Evolutionary conservation across 2,888 invertebrate species (phyloP), one percentile per base, ranked within the genome.

Genomic region (Tenthredo amoena): DNA sequence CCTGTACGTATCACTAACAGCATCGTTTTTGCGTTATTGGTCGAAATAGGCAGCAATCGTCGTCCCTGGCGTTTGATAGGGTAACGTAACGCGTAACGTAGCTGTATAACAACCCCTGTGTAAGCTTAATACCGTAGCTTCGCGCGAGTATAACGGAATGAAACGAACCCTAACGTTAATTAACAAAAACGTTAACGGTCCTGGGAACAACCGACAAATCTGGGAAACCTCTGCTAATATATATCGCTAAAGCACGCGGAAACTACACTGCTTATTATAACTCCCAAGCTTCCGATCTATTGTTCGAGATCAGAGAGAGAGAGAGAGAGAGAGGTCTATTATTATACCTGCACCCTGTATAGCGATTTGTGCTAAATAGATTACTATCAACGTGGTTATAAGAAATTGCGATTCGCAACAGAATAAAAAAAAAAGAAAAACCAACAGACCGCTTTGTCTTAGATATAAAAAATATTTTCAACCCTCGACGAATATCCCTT

Each of bases 1-100:
- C 62, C 62, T 34, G 4, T 6, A 34, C 12, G 34, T 71, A 34
- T 71, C 37, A 37, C 71, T 37, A 37, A 34, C 34, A 71, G 37
- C 31, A 31, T 71, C 71, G 71, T 71, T 71, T 71, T 71, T 71
- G 71, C 71, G 71, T 71, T 71, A 71, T 71, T 71, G 37, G 71
- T 37, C 71, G 6, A 71, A 71, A 71, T 71, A 71, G 71, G 71
- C n/a, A 71, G 71, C 71, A 71, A 34, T 71, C 71, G 37, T 34
- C 15, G 71, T 71, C 34, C 18, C 37, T n/a, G 71, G 34, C 71
- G 15, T 37, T 71, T 71, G 71, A 71, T 71, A 37, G 18, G 31
- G 37, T 37, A 34, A 26, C 62, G 18, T 71, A 37, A 71, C 9
- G n/a, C 34, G 18, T 71, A 37, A 31, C 9, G 71, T 37, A 37